Conservation (phyloP, 1,140 invertebrate species). For the Caenorhabditis tropicalis region DNA sequence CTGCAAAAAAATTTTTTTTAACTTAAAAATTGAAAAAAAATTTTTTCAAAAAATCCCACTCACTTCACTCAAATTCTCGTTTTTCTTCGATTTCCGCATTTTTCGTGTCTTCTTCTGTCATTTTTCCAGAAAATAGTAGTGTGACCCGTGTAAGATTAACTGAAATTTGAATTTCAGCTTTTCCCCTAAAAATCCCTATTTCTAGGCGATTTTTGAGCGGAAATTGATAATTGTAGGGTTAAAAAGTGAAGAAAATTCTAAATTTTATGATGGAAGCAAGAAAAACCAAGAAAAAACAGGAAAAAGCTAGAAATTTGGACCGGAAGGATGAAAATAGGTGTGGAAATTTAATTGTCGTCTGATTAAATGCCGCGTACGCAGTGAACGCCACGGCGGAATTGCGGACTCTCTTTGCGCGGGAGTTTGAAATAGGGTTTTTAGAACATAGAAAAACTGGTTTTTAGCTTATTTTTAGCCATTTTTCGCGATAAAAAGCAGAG, state of each 20-base stretch:
- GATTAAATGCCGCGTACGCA: background rate
- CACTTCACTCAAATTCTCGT: background rate
- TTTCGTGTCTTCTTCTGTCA: background rate
- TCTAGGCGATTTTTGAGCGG: background rate
- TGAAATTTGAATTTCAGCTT: background rate
- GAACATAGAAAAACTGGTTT: too few relatives aligned
- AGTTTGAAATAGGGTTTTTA: too few relatives aligned
- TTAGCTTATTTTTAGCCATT: too few relatives aligned
- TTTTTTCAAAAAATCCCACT: background rate
- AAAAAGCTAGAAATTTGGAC: background rate
- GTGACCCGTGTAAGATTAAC: conserved; percentile 8
- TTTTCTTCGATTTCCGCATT: conserved; percentile 17
- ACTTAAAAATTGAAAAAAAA: background rate
- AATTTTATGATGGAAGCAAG: background rate
- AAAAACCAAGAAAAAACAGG: background rate
- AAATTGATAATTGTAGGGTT: background rate
- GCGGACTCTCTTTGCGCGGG: too few relatives aligned
- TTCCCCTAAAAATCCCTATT: background rate
- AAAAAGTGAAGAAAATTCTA: background rate
- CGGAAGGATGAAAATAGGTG: background rate
- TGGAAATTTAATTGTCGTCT: background rate
- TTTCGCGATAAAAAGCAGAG: too few relatives aligned
- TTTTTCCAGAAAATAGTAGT: background rate
- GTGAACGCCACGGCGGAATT: too few relatives aligned
- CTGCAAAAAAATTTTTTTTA: conserved; percentile 3